phyloP scores from a whole-genome alignment of 2,888 invertebrate species.

The Cyrtodaria siliqua region DNA sequence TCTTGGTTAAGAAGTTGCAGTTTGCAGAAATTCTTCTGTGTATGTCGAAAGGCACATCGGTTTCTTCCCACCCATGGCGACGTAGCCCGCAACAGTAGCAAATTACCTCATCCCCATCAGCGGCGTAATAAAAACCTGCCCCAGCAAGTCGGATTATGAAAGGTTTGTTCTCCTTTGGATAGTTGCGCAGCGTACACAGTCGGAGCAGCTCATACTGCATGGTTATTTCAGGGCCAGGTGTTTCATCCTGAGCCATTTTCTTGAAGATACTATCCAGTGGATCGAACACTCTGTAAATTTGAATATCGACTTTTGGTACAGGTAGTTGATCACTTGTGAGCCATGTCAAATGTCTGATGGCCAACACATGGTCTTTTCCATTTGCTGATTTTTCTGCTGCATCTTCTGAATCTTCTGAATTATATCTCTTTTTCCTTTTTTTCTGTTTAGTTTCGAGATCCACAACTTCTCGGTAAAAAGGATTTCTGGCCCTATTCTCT shows the following conservation, averaged over 20 bases:
- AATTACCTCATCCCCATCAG: constrained; percentile 52
- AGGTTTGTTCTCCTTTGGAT: constrained; percentile 54
- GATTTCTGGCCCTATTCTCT: too few species aligned
- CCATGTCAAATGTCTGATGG: too few species aligned
- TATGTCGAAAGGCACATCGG: constrained; percentile 41
- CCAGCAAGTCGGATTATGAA: constrained; percentile 36
- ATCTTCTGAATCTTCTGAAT: too few species aligned
- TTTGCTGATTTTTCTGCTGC: too few species aligned
- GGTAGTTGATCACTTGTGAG: constrained; percentile 21
- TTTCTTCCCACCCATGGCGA: constrained; percentile 36
- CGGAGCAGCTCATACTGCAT: constrained; percentile 57
- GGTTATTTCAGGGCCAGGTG: constrained; percentile 36
- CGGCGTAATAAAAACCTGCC: constrained; percentile 56
- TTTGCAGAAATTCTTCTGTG: constrained; percentile 39
- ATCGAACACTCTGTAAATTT: constrained; percentile 9
- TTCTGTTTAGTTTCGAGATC: too few species aligned
- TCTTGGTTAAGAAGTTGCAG: constrained; percentile 49
- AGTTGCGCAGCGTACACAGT: constrained; percentile 50
- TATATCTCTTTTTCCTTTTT: too few species aligned
- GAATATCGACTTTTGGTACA: constrained; percentile 26
- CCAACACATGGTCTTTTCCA: too few species aligned
- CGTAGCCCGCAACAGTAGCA: constrained; percentile 57
- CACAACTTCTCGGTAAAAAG: too few species aligned
- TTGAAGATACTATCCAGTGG: constrained; percentile 34
- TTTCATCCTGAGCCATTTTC: constrained; percentile 28